These are phyloP conservation scores for Alexandromys fortis DNA, from an alignment of 2,113 vertebrate species.

Conservation along the genomic window DNA sequence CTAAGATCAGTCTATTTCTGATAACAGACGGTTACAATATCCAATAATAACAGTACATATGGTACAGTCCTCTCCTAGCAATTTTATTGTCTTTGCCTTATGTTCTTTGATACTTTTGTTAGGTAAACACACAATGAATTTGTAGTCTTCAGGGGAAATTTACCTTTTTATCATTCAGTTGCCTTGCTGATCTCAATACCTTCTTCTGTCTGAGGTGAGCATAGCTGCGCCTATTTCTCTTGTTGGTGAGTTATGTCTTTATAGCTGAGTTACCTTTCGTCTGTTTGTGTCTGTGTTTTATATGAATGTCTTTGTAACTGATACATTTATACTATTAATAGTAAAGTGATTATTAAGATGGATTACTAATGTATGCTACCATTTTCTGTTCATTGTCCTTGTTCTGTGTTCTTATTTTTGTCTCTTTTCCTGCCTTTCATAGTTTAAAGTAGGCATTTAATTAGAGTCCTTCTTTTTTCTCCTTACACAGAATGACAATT, in stretches of 20 bases:
- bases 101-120: background rate
- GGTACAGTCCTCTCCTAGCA: background rate
- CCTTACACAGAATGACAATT: background rate
- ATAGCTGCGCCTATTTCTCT: background rate
- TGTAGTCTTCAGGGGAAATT: background rate
- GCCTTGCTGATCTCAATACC: background rate
- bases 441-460: background rate
- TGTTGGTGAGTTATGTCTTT: background rate
- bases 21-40: background rate
- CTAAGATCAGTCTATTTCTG: background rate
- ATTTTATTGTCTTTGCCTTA: background rate
- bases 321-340: background rate
- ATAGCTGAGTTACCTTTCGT: too few relatives aligned
- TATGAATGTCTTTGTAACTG: background rate
- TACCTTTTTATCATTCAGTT: background rate
- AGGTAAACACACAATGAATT: background rate
- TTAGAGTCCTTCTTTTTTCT: background rate
- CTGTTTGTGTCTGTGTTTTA: background rate
- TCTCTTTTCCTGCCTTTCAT: background rate
- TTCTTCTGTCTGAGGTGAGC: background rate
- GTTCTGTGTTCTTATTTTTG: background rate
- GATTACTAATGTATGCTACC: background rate
- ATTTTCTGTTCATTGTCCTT: background rate
- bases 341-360: background rate
- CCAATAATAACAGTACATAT: background rate